Conservation (phyloP, 2,888 invertebrate genomes). For the Cantharis nigra region DNA sequence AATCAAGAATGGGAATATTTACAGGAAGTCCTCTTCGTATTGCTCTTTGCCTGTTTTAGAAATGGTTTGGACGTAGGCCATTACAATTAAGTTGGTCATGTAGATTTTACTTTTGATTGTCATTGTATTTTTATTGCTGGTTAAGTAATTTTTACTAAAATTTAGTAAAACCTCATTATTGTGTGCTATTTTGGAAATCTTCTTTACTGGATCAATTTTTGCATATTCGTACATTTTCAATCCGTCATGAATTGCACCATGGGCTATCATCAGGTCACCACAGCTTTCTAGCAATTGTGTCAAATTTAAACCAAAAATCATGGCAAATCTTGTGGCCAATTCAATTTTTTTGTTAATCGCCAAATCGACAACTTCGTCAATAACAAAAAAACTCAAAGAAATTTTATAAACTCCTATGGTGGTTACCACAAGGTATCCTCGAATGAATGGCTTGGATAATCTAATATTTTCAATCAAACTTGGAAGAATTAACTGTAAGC, state of each 20-base stretch:
- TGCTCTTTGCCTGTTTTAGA: conserved; percentile 52
- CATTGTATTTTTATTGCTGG: conserved; percentile 60
- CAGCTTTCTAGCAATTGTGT: conserved; percentile 75
- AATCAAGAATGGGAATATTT: conserved; percentile 40
- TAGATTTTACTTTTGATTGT: conserved; percentile 66
- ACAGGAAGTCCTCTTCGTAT: conserved; percentile 61
- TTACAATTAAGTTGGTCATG: conserved; percentile 70
- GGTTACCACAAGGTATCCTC: conserved; percentile 65
- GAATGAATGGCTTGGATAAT: conserved; percentile 56
- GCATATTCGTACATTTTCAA: conserved; percentile 76
- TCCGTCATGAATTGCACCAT: conserved; percentile 76
- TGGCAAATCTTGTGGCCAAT: conserved; percentile 62
- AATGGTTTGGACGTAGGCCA: conserved; percentile 66
- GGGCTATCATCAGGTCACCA: conserved; percentile 78
- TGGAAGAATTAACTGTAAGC: conserved; percentile 51
- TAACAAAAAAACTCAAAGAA: conserved; percentile 51
- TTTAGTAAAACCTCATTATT: conserved; percentile 65
- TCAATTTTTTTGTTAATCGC: conserved; percentile 61
- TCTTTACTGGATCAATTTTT: conserved; percentile 60
- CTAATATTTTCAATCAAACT: conserved; percentile 56
- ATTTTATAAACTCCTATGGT: conserved; percentile 65
- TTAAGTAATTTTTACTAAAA: conserved; percentile 62
- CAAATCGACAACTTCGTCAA: conserved; percentile 61
- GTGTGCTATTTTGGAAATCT: conserved; percentile 66
- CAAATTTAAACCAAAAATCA: conserved; percentile 65